phyloP scores from a whole-genome alignment of 1,140 invertebrate species.

The Heterodera schachtii region DNA sequence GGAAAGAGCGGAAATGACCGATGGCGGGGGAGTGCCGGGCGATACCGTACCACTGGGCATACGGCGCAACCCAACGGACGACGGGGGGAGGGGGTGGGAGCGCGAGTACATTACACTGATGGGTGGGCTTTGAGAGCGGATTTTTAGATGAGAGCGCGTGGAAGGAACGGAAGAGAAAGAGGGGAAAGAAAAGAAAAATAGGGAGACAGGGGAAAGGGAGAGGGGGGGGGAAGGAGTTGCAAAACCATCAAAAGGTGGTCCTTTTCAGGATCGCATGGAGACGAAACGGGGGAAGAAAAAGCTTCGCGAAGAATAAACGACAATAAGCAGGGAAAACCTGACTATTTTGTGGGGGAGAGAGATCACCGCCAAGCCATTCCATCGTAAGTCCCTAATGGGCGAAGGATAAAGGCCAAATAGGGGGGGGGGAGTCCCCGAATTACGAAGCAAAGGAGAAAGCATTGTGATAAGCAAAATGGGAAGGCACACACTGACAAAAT shows the following conservation, averaged over 20 bases:
- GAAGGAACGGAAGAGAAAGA: no score
- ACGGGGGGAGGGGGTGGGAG: no score
- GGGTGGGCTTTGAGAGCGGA: not conserved
- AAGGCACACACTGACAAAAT: not conserved
- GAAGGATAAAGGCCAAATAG: no score
- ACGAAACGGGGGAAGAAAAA: conserved; percentile 1
- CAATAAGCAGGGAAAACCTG: not conserved
- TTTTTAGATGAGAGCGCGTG: no score
- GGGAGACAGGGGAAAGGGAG: not conserved
- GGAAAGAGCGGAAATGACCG: not conserved
- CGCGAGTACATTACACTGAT: not conserved
- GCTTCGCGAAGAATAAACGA: not conserved
- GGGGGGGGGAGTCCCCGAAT: not conserved
- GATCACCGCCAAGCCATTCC: not conserved
- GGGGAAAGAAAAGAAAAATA: no score
- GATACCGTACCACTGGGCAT: not conserved
- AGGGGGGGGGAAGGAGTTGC: not conserved
- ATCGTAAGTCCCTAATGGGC: not conserved
- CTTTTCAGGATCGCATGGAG: not conserved
- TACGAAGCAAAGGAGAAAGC: not conserved
- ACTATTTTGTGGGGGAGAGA: not conserved
- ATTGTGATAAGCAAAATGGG: not conserved
- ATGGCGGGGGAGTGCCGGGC: not conserved
- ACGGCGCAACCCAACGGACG: not conserved
- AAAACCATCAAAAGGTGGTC: not conserved